Percentiles rank a stretch among this genome's conserved stretches.
Evolutionary conservation across 2,888 invertebrate genomes (phyloP).

Genomic region (Xanthia icteritia): DNA sequence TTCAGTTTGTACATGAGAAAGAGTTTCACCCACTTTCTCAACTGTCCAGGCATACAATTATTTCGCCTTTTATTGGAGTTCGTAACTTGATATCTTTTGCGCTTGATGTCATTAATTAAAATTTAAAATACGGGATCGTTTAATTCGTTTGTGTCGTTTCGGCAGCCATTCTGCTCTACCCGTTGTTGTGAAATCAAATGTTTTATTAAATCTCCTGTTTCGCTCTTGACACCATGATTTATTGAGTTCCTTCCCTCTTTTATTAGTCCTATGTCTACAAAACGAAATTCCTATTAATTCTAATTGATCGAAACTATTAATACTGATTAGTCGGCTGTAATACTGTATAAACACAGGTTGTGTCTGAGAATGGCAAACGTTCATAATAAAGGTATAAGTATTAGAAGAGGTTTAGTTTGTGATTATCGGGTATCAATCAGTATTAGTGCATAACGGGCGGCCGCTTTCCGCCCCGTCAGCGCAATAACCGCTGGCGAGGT

Average conservation of each 20-base stretch:
- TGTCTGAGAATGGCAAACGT: constrained; percentile 2
- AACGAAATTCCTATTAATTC: constrained; percentile 42
- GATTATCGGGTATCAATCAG: constrained; percentile 83
- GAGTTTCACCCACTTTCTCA: constrained; percentile 30
- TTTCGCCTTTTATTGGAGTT: constrained; percentile 53
- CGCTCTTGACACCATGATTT: constrained; percentile 65
- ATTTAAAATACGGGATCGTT: constrained; percentile 64
- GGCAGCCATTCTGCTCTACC: constrained; percentile 44
- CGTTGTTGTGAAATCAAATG: no score
- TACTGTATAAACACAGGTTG: constrained; percentile 1
- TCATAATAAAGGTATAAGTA: constrained; percentile 32
- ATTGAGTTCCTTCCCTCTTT: constrained; percentile 57
- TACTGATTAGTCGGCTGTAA: constrained; percentile 1
- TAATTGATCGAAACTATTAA: constrained; percentile 22
- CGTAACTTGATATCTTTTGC: constrained; percentile 62
- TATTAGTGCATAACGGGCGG: constrained; percentile 79
- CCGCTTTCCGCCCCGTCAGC: constrained; percentile 80
- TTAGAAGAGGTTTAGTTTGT: constrained; percentile 64
- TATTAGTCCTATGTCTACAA: constrained; percentile 37
- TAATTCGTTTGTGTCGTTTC: constrained; percentile 53
- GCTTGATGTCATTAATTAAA: constrained; percentile 68
- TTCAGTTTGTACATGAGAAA: constrained; percentile 12
- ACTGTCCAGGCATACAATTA: constrained; percentile 13
- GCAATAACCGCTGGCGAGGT: constrained; percentile 80
- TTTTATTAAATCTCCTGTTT: constrained; percentile 68